Evolutionary conservation across 1,140 invertebrate genomes (phyloP), one percentile per base, ranked within the genome.

Genomic region (Drosophila miranda): DNA sequence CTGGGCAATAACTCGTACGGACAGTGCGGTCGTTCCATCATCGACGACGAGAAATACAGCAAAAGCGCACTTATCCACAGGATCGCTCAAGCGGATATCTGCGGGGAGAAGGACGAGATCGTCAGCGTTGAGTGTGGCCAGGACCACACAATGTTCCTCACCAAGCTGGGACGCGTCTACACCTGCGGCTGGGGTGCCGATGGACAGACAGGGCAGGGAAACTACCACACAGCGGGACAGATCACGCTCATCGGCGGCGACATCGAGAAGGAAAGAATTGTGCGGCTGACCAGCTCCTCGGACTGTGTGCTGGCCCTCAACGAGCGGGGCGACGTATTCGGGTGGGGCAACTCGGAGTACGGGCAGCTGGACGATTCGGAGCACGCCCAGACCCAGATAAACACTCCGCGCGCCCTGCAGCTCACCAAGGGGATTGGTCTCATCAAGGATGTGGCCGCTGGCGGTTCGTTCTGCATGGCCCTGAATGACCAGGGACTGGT

Each of bases 331-430:
- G 96, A 98, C 81, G 93, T 99, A 2, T 99, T 99, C 93, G 98
- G 98, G 0, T 99, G 98, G 98, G 98, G 98, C 19, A 99, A 98
- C 90, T 96, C 96, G 1, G 98, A 99, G 92, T 99, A 99, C 89
- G 94, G 94, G 2, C 98, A 99, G 90, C 91, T 99, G 34, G 92
- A 92, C 34, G 89, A 92, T 54, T 89, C 72, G 0, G 66, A 76
- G 0, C 71, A 87, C 42, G 81, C 87, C 0, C 82, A 92, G 41
- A 92, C 92, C 53, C 95, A 96, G 90, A 90, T 96, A 8, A 94
- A 95, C 88, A 93, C 93, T 45, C 95, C 98, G 0, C 93, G 92
- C 11, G 92, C 95, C 73, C 78, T 99, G 2, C 91, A 93, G 58
- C 87, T 94, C 9, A 93, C 93, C 1, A 90, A 92, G 54, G 90